phyloP scores from a whole-genome alignment of 2,888 invertebrate species.

The Tenthredo livida region DNA sequence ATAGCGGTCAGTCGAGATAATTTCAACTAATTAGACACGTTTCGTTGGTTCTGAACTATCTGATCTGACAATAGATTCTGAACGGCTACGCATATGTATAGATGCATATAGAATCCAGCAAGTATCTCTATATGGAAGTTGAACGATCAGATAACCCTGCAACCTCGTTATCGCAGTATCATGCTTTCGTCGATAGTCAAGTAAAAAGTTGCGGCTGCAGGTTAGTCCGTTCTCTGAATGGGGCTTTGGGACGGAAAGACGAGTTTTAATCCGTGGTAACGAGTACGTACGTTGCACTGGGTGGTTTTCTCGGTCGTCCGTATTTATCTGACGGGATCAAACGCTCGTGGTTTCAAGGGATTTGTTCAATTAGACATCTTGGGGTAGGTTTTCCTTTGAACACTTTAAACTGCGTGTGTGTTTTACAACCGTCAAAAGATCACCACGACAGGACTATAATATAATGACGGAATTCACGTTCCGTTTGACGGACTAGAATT shows the following conservation, averaged over 20 bases:
- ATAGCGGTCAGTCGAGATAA: conserved; percentile 24
- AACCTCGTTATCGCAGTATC: conserved; percentile 34
- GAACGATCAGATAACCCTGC: conserved; percentile 39
- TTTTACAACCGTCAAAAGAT: not conserved
- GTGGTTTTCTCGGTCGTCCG: not conserved
- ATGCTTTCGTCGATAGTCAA: conserved; percentile 3
- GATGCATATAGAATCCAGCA: not conserved
- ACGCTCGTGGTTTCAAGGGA: conserved; percentile 13
- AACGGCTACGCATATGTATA: not conserved
- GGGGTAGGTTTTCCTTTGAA: not conserved
- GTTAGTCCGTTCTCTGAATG: not conserved
- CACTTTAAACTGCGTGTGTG: not conserved
- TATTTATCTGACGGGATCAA: conserved; percentile 20
- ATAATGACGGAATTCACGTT: not conserved
- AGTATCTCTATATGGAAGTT: conserved; percentile 35
- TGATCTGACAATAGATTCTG: conserved; percentile 20
- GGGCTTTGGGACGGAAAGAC: not conserved
- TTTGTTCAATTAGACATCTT: conserved; percentile 32
- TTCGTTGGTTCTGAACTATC: conserved; percentile 9
- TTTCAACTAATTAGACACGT: conserved; percentile 51
- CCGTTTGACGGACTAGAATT: not conserved
- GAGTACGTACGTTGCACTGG: not conserved
- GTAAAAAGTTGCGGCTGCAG: not conserved
- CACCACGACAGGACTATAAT: not conserved
- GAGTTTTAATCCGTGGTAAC: conserved; percentile 42